A percentile compares a stretch with the other conserved stretches of the same genome.
Evolutionary conservation across 2,113 vertebrate species (phyloP).

Genomic region (Oryzias melastigma): DNA sequence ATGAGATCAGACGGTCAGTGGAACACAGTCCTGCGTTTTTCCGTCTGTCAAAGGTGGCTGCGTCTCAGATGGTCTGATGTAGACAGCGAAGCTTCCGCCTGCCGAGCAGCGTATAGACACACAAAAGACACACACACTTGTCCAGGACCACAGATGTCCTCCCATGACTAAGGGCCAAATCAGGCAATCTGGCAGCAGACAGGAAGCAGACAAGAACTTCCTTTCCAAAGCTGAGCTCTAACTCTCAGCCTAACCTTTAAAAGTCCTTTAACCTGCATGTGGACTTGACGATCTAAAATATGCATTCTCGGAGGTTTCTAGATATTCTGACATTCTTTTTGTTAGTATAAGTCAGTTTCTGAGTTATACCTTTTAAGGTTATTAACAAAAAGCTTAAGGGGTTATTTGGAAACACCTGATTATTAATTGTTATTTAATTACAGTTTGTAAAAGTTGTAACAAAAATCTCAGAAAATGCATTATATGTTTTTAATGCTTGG

Average conservation of each 20-base stretch:
- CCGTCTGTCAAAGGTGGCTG: conserved; percentile 9
- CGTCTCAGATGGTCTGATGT: conserved; percentile 57
- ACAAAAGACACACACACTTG: conserved; percentile 24
- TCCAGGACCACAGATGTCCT: conserved; percentile 26
- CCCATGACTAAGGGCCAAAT: conserved; percentile 38
- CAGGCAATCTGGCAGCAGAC: conserved; percentile 13
- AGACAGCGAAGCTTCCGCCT: conserved; percentile 36
- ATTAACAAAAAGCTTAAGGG: no score
- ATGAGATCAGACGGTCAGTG: conserved; percentile 20
- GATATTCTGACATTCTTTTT: no score
- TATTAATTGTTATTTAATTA: no score
- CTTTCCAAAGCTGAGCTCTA: conserved; percentile 1
- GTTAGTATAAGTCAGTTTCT: no score
- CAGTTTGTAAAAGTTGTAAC: no score
- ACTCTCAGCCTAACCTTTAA: conserved; percentile 1
- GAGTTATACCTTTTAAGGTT: no score
- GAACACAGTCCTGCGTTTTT: not conserved
- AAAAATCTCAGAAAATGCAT: no score
- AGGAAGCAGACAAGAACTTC: conserved; percentile 13
- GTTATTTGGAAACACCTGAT: no score
- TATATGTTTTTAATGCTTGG: no score
- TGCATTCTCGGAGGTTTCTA: no score
- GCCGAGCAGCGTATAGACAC: not conserved
- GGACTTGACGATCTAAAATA: no score
- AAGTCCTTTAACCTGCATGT: not conserved